Percentiles rank a stretch among this genome's conserved stretches.
Conservation (phyloP, 2,113 vertebrate genomes). For the Haplotaxodon microlepis region DNA sequence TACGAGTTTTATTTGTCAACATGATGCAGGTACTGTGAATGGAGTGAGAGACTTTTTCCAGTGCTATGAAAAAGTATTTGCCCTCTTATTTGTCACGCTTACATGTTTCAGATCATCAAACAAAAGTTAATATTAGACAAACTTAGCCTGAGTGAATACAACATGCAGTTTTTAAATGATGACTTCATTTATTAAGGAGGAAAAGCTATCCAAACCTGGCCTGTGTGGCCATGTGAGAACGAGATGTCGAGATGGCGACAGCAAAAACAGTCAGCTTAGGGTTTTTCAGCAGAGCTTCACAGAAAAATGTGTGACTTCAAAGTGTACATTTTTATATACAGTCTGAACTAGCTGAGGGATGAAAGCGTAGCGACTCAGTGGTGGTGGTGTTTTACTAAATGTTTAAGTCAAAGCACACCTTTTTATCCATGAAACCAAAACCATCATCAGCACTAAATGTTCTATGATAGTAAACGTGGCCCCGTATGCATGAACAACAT, state of each 20-base stretch:
- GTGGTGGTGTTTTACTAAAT: background rate
- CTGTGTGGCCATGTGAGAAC: accelerated
- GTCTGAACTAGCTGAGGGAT: background rate
- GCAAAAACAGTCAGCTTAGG: background rate
- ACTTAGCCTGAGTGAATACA: background rate
- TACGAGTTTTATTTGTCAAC: background rate
- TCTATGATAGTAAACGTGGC: background rate
- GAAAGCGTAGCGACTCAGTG: background rate
- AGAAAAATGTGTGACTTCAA: background rate
- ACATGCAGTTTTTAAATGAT: background rate
- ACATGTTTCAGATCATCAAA: background rate
- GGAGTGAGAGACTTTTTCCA: background rate
- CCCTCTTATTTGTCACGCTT: background rate
- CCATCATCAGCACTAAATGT: background rate
- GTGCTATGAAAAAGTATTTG: background rate
- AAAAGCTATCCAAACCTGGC: accelerated
- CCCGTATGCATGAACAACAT: background rate
- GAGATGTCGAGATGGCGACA: accelerated
- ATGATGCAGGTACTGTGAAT: background rate
- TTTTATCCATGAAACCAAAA: background rate
- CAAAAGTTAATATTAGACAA: background rate
- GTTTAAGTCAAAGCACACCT: background rate
- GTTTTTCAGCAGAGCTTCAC: background rate
- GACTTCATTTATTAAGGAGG: background rate
- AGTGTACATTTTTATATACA: background rate